Evolutionary conservation across 2,113 vertebrate genomes (phyloP).

Genomic region (Dascyllus trimaculatus): DNA sequence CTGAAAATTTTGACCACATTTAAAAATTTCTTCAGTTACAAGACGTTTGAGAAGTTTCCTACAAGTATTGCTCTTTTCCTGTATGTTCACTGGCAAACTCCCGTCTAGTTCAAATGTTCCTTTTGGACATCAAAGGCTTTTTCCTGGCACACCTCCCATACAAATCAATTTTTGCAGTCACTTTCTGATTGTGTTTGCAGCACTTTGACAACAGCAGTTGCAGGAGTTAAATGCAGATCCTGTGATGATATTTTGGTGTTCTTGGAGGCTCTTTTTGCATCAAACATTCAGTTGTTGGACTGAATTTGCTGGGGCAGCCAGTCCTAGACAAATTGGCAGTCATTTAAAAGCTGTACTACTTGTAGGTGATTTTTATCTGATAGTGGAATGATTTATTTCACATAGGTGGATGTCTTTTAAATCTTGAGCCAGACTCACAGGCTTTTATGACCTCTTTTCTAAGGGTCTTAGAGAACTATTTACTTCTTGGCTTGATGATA

Average conservation of each 20-base stretch:
- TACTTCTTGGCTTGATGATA: too few species aligned
- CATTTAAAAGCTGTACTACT: neutral
- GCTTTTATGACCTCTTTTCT: neutral
- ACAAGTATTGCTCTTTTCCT: neutral
- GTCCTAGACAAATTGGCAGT: neutral
- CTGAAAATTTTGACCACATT: neutral
- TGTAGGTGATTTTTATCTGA: constrained; percentile 1
- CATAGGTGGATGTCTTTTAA: neutral
- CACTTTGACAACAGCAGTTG: neutral
- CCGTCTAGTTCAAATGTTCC: neutral
- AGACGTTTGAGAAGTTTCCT: neutral
- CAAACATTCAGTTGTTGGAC: neutral
- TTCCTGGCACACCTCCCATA: neutral
- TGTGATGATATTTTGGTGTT: neutral
- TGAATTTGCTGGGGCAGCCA: neutral
- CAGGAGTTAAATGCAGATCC: neutral
- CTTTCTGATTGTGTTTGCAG: neutral
- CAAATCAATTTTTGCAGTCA: neutral
- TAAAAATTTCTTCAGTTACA: neutral
- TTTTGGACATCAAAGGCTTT: neutral
- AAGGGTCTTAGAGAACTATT: too few species aligned
- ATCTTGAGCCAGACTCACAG: neutral
- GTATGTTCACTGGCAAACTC: neutral
- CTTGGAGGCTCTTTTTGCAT: neutral
- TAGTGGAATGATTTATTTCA: neutral